Conservation (phyloP, 1,140 invertebrate genomes). For the Pogonognathellus flavescens region DNA sequence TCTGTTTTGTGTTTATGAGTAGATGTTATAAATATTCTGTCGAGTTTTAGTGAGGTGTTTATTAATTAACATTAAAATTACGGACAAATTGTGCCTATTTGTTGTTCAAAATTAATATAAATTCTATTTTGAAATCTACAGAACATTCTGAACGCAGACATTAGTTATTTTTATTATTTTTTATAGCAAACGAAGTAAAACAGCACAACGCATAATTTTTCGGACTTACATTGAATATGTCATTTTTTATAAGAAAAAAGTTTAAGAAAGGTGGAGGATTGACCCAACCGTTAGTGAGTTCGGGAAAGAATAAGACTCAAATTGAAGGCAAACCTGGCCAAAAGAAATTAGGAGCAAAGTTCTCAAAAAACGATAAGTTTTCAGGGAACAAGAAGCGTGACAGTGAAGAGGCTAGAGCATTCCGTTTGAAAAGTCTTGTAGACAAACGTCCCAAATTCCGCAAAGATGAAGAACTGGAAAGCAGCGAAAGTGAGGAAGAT, state of each 20-base stretch:
- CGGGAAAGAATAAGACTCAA: neutral
- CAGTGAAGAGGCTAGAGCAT: neutral
- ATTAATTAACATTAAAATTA: too few relatives aligned
- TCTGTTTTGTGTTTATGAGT: too few relatives aligned
- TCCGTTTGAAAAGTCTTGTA: constrained; percentile 8
- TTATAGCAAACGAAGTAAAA: too few relatives aligned
- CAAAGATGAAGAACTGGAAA: constrained; percentile 66
- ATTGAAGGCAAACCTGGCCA: neutral
- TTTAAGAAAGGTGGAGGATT: neutral
- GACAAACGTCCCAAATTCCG: constrained; percentile 47
- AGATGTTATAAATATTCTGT: too few relatives aligned
- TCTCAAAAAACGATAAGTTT: neutral
- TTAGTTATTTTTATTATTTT: too few relatives aligned
- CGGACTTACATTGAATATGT: constrained; percentile 38
- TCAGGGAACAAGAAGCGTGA: neutral
- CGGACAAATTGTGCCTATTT: too few relatives aligned
- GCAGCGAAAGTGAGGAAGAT: constrained; percentile 59
- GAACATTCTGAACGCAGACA: too few relatives aligned
- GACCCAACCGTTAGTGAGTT: neutral
- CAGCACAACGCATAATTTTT: too few relatives aligned
- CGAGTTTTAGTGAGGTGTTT: too few relatives aligned
- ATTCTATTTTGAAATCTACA: too few relatives aligned
- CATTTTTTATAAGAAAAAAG: constrained; percentile 60
- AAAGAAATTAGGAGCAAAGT: neutral
- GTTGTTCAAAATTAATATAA: too few relatives aligned